Percentiles rank a stretch among this genome's conserved stretches.
phyloP scores from a whole-genome alignment of 2,888 invertebrate species.

The Mesorhabditis sp. region DNA sequence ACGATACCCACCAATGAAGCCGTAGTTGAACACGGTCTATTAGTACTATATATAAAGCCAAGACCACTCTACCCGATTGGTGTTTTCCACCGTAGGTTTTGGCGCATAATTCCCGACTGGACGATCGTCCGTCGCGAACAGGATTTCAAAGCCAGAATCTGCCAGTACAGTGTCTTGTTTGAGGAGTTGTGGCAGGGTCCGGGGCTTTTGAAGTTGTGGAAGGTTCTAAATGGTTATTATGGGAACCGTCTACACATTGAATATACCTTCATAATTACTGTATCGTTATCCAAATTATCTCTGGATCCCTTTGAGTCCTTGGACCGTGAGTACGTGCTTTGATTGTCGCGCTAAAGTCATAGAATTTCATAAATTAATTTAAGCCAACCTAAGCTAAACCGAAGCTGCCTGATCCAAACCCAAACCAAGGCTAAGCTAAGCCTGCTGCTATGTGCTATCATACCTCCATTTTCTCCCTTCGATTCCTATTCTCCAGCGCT shows the following conservation, averaged over 20 bases:
- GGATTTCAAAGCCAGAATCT: constrained; percentile 43
- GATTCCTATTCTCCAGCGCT: constrained; percentile 24
- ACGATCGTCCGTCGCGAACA: constrained; percentile 36
- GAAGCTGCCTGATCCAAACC: no score
- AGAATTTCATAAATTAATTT: no score
- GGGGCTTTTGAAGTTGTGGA: constrained; percentile 19
- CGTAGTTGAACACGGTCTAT: constrained; percentile 39
- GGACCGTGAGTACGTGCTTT: no score
- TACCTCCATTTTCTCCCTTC: constrained; percentile 19
- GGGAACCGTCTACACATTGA: not conserved
- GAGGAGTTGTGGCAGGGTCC: constrained; percentile 13
- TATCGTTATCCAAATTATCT: not conserved
- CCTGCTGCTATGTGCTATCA: no score
- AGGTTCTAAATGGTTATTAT: not conserved
- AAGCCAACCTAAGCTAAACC: not conserved
- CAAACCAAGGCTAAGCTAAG: no score
- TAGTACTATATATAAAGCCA: not conserved
- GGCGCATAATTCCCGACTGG: constrained; percentile 35
- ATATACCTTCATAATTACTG: not conserved
- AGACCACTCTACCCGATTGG: not conserved
- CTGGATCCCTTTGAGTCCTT: not conserved
- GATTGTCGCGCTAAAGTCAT: no score
- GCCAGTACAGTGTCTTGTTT: constrained; percentile 31
- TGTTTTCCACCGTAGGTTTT: constrained; percentile 22
- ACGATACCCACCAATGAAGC: constrained; percentile 33